A percentile compares a stretch with the other conserved stretches of the same genome.
Conservation (phyloP, 2,113 vertebrate genomes). For the Trochalopteron elliotii region DNA sequence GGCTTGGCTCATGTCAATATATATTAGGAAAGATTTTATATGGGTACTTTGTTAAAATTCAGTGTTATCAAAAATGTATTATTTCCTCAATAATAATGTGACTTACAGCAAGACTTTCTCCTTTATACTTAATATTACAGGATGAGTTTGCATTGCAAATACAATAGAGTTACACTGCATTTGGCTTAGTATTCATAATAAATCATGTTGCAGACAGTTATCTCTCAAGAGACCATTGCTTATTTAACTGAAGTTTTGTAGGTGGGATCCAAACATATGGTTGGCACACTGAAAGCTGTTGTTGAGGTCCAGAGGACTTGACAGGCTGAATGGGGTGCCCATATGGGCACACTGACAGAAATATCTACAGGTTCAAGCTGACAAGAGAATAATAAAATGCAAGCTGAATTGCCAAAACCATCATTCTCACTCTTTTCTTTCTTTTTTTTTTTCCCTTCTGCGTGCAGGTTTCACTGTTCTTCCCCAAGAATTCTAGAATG, state of each 20-base stretch:
- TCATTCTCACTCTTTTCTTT: not conserved
- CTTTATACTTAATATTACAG: not conserved
- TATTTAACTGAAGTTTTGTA: not conserved
- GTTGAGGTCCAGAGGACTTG: not conserved
- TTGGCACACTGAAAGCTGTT: not conserved
- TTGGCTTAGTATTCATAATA: not conserved
- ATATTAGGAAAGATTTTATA: not conserved
- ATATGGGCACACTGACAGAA: not conserved
- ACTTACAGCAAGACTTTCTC: not conserved
- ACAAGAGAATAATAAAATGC: not conserved
- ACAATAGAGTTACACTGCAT: not conserved
- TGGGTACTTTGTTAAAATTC: not conserved
- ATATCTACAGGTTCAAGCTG: not conserved
- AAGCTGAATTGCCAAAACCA: slow-evolving; percentile 17
- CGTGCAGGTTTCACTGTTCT: not conserved
- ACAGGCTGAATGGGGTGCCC: not conserved
- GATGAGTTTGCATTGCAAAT: not conserved
- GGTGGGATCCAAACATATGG: slow-evolving; percentile 5
- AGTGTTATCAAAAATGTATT: not conserved
- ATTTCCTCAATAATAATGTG: not conserved
- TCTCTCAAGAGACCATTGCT: not conserved
- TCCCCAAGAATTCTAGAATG: slow-evolving; percentile 13
- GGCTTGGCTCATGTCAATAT: not conserved
- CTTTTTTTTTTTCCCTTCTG: not conserved
- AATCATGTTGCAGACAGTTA: slow-evolving; percentile 21